Percentiles rank a stretch among this genome's conserved stretches.
phyloP scores from a whole-genome alignment of 2,113 vertebrate genomes.

The Saguinus imperator region DNA sequence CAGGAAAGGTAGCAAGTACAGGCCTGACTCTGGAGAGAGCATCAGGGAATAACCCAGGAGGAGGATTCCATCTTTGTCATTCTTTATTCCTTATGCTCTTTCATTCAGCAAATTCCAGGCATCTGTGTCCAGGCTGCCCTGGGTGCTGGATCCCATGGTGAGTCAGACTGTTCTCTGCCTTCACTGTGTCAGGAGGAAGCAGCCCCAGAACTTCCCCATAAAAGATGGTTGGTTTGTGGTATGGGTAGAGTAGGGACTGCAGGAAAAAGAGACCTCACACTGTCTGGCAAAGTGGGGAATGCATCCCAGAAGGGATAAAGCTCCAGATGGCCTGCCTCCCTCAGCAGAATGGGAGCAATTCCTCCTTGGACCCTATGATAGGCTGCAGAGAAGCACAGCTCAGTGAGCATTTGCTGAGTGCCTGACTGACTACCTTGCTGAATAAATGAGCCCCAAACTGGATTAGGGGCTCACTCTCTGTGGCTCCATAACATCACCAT shows the following conservation, averaged over 20 bases:
- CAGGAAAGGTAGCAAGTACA: not conserved
- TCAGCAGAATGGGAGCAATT: not conserved
- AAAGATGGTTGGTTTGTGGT: not conserved
- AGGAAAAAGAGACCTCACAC: not conserved
- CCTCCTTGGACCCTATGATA: not conserved
- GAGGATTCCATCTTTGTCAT: rapidly evolving
- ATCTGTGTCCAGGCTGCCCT: not conserved
- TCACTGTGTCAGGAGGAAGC: not conserved
- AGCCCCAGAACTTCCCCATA: not conserved
- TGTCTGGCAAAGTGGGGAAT: not conserved
- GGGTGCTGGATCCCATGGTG: not conserved
- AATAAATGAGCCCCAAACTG: not conserved
- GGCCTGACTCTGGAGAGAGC: not conserved
- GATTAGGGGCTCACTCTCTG: not conserved
- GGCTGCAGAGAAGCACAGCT: not conserved
- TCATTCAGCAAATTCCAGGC: not conserved
- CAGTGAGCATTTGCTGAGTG: not conserved
- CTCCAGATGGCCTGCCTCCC: not conserved
- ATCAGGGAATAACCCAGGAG: not conserved
- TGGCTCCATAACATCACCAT: not conserved
- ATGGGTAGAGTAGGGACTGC: not conserved
- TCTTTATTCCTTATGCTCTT: not conserved
- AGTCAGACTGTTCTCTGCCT: not conserved
- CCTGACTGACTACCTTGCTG: not conserved
- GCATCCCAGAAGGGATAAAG: not conserved